Evolutionary conservation across 2,113 vertebrate genomes (phyloP), one percentile per base, ranked within the genome.

Genomic region (Falcunculus frontatus): DNA sequence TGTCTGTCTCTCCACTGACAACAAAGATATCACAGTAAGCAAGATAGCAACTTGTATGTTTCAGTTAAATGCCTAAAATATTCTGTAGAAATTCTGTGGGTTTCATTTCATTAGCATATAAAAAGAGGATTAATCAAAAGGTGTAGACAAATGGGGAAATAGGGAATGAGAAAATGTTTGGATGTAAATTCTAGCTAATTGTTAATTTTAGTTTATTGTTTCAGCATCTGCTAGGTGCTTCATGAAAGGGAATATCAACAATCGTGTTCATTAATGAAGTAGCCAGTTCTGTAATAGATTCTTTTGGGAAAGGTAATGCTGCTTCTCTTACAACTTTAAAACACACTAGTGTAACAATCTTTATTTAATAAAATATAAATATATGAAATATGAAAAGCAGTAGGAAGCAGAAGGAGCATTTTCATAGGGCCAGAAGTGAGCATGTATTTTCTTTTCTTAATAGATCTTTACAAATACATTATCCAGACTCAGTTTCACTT

Each of bases 41-140:
- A 73, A 60, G 49, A 5, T 35, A 35, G 18, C 41, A 44, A 49
- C 15, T 59, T 59, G 7, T 7, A 59, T 49, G 4, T 44, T 44
- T 35, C 41, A 27, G 12, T 42, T 83, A 78, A 84, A 55, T 44
- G 15, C 18, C 27, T 37, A 72, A 91, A 67, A 68, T 53, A 20
- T 29, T 22, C 63, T 68, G 35, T 6, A 80, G 26, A 64, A 73
- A 96, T 90, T 96, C 73, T 89, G 47, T 93, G 60, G 4, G 0
- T 32, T 94, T 62, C 87, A 95, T 90, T 97, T 91, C 53, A 90
- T 92, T 89, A 84, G 22, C 64, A 91, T 46, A 86, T 77, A 60
- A 93, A 46, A 77, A 75, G 6, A 7, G 50, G n/a, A 93, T 91
- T 64, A 94, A 73, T 78, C 56, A 90, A 94, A 89, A 25, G 26